These are phyloP conservation scores for Hylaea fasciaria DNA, from an alignment of 2,888 invertebrate species.

Conservation along the genomic window DNA sequence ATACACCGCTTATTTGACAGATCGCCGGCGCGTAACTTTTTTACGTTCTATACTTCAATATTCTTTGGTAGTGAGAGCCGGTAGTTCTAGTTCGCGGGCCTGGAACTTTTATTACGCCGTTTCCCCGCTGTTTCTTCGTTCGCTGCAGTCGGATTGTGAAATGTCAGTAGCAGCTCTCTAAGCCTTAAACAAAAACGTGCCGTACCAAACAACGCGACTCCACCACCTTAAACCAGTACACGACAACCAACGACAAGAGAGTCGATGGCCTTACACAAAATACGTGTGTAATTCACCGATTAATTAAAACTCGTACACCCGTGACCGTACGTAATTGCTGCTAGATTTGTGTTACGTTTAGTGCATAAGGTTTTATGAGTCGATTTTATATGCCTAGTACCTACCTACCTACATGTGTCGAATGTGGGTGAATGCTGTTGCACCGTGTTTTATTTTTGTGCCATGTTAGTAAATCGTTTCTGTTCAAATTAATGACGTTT, in stretches of 20 bases:
- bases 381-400: constrained; percentile 24
- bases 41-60: too few species aligned
- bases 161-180: too few species aligned
- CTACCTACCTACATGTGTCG: constrained; percentile 1
- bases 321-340: constrained; percentile 74
- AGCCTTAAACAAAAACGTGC: constrained; percentile 7
- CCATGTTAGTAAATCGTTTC: constrained; percentile 13
- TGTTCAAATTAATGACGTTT: background rate
- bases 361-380: constrained; percentile 61
- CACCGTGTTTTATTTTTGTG: constrained; percentile 8
- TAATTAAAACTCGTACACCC: constrained; percentile 82
- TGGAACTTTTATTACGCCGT: too few species aligned
- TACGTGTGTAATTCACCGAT: constrained; percentile 80
- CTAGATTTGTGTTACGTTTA: constrained; percentile 71
- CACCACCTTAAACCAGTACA: constrained; percentile 56
- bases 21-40: too few species aligned
- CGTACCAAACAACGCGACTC: constrained; percentile 51
- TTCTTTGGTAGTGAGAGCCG: too few species aligned
- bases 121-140: too few species aligned
- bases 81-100: too few species aligned
- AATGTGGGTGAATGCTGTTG: background rate
- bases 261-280: constrained; percentile 67
- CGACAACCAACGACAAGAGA: constrained; percentile 59
- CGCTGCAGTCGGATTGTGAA: too few species aligned
- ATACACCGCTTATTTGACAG: too few species aligned